phyloP scores from a whole-genome alignment of 2,797 vertebrate genomes.

The Strix occidentalis region DNA sequence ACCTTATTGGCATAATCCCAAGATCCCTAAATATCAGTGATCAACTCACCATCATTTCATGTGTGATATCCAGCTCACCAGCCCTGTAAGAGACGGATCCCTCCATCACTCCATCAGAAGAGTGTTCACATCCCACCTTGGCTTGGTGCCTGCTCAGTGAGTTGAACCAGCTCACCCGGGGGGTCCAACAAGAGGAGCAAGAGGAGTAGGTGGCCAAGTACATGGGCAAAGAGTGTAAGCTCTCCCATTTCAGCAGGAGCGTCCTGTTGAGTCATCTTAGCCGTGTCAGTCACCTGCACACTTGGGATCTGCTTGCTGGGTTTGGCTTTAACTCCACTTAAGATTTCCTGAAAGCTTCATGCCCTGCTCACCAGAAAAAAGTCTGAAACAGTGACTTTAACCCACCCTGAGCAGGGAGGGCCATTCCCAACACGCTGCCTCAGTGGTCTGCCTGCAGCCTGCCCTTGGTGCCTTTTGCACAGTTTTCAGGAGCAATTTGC shows the following conservation, averaged over 20 bases:
- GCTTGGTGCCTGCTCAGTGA: background rate
- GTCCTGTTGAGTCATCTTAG: background rate
- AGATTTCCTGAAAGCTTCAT: background rate
- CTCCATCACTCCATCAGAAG: background rate
- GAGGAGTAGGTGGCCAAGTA: background rate
- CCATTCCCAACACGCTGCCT: rapidly evolving
- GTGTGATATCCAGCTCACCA: background rate
- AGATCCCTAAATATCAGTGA: background rate
- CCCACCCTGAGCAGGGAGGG: background rate
- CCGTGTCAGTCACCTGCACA: rapidly evolving
- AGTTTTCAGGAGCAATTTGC: background rate
- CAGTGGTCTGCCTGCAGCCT: background rate
- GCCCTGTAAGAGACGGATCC: background rate
- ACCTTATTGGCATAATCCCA: background rate
- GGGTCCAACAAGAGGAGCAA: too few species aligned
- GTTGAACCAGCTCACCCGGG: background rate
- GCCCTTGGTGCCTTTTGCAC: background rate
- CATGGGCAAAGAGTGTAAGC: background rate
- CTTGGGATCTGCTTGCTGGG: background rate
- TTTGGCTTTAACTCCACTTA: background rate
- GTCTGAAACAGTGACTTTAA: background rate
- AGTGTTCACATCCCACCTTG: background rate
- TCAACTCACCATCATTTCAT: background rate
- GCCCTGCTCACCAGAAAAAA: background rate
- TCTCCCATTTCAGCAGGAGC: background rate